Conservation (phyloP, 2,888 invertebrate species). For the Crocallis elinguaria region DNA sequence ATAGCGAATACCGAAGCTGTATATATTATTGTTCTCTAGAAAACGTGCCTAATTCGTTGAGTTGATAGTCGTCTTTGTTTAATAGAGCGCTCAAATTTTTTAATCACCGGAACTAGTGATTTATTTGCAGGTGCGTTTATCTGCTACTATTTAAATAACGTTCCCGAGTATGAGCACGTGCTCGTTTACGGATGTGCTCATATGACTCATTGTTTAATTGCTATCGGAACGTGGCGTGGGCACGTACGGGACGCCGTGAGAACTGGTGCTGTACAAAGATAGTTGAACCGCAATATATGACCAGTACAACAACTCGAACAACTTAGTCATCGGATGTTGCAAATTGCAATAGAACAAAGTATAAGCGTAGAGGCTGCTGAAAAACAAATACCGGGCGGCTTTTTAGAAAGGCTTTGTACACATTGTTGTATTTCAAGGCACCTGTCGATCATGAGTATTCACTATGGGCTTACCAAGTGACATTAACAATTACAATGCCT, state of each 20-base stretch:
- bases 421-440: too few species aligned
- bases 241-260: slow-evolving; percentile 62
- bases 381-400: too few species aligned
- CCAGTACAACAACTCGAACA: slow-evolving; percentile 1
- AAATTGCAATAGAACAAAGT: neutral
- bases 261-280: slow-evolving; percentile 31
- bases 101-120: slow-evolving; percentile 22
- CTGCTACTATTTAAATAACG: slow-evolving; percentile 38
- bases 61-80: slow-evolving; percentile 23
- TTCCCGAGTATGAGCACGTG: slow-evolving; percentile 54
- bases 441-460: too few species aligned
- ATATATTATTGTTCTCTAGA: slow-evolving; percentile 6
- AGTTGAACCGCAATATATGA: slow-evolving; percentile 2
- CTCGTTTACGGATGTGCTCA: slow-evolving; percentile 56
- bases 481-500: too few species aligned
- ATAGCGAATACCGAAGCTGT: slow-evolving; percentile 5
- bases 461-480: too few species aligned
- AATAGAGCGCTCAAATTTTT: neutral
- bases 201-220: slow-evolving; percentile 65
- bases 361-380: neutral
- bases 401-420: too few species aligned
- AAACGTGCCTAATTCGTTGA: slow-evolving; percentile 22
- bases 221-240: slow-evolving; percentile 60
- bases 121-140: slow-evolving; percentile 30
- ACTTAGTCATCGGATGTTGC: neutral